Evolutionary conservation across 2,797 vertebrate species (phyloP).

Genomic region (Astyanax mexicanus): DNA sequence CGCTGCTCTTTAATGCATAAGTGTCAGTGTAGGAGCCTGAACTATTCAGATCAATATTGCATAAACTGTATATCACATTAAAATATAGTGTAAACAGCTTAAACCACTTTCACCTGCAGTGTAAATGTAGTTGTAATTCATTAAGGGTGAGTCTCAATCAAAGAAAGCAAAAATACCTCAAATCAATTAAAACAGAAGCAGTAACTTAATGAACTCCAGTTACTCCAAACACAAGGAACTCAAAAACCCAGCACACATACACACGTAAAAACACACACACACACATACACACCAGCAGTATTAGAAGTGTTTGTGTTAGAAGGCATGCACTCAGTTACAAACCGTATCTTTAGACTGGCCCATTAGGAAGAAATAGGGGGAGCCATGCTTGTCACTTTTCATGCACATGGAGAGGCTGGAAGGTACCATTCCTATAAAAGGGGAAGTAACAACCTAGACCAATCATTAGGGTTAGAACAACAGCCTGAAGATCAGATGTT

Average conservation of each 20-base stretch:
- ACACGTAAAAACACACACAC: no score
- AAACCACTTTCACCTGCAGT: no score
- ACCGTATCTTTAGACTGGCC: conserved; percentile 99
- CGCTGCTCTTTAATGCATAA: no score
- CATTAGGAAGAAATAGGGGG: conserved; percentile 99
- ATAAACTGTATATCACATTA: no score
- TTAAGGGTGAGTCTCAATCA: no score
- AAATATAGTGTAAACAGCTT: no score
- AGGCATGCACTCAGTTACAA: conserved; percentile 93
- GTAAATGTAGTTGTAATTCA: no score
- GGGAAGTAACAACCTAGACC: conserved; percentile 99
- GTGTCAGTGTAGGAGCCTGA: no score
- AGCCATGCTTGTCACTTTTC: conserved; percentile 99
- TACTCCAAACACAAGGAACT: not conserved
- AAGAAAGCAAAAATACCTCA: not conserved
- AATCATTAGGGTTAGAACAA: conserved; percentile 99
- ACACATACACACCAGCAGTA: conserved; percentile 28
- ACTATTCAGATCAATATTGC: no score
- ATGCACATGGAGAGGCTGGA: conserved; percentile 99
- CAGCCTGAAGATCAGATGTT: conserved; percentile 84
- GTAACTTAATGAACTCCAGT: not conserved
- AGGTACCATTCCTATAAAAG: conserved; percentile 99
- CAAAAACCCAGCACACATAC: conserved; percentile 51
- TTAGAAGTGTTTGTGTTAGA: conserved; percentile 75
- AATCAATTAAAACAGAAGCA: not conserved